phyloP scores from a whole-genome alignment of 2,797 vertebrate genomes.

The Coregonus ussuriensis region DNA sequence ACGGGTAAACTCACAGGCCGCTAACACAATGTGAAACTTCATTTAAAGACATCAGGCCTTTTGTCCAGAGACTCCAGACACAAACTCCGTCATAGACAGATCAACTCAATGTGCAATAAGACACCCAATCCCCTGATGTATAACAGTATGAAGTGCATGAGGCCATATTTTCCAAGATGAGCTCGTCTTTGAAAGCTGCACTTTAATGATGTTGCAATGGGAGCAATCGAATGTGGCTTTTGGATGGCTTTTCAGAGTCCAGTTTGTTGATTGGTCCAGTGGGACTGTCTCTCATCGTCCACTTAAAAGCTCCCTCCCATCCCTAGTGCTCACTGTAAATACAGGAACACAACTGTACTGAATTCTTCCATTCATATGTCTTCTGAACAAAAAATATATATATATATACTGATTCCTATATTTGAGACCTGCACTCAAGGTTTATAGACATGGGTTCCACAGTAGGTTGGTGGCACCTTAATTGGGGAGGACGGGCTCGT shows the following conservation, averaged over 20 bases:
- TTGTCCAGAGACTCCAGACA: background rate
- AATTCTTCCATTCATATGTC: conserved; percentile 44
- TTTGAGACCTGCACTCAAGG: conserved; percentile 27
- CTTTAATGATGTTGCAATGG: conserved; percentile 46
- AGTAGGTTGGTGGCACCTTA: no score
- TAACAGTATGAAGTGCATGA: conserved; percentile 27
- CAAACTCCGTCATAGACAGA: background rate
- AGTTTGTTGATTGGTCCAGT: conserved; percentile 50
- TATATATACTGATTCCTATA: conserved; percentile 19
- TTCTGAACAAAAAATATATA: conserved; percentile 32
- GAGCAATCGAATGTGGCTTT: conserved; percentile 44
- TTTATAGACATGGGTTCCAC: conserved; percentile 15
- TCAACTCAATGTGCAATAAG: background rate
- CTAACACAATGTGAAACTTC: conserved; percentile 7
- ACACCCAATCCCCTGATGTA: conserved; percentile 19
- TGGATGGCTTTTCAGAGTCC: conserved; percentile 41
- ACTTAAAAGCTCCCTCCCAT: conserved; percentile 44
- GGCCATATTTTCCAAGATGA: conserved; percentile 35
- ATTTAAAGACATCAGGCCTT: background rate
- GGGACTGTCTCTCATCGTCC: conserved; percentile 45
- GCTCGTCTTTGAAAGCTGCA: background rate
- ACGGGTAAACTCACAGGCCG: conserved; percentile 79
- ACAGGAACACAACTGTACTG: conserved; percentile 39
- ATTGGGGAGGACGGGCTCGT: no score
- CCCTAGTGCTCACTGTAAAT: conserved; percentile 35